phyloP scores from a whole-genome alignment of 2,797 vertebrate species.

The Sus cebifrons region DNA sequence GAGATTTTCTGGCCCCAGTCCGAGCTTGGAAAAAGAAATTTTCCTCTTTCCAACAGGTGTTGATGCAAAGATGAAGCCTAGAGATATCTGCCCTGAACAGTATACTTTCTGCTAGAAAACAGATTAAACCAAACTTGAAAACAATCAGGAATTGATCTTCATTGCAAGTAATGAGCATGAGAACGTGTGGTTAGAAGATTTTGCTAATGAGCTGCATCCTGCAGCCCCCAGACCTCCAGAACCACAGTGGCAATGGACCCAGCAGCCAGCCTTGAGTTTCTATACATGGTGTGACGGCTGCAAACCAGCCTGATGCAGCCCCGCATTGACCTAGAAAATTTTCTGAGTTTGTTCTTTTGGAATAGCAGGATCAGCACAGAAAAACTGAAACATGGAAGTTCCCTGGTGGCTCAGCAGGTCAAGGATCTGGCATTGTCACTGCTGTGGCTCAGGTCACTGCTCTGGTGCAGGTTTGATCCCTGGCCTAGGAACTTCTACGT shows the following conservation, averaged over 20 bases:
- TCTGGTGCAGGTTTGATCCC: too few relatives aligned
- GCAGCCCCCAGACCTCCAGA: neutral
- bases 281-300: neutral
- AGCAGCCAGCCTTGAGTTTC: rapidly evolving
- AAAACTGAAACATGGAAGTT: neutral
- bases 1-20: neutral
- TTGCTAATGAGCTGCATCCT: neutral
- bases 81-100: neutral
- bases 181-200: neutral
- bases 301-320: neutral
- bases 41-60: neutral
- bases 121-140: neutral
- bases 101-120: neutral
- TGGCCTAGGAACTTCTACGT: too few relatives aligned
- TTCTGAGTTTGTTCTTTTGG: neutral
- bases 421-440: too few relatives aligned
- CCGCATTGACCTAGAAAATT: neutral
- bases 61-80: neutral
- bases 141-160: neutral
- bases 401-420: too few relatives aligned
- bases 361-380: neutral
- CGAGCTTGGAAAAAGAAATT: neutral
- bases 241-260: neutral
- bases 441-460: too few relatives aligned
- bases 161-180: neutral